Evolutionary conservation across 2,888 invertebrate species (phyloP).

Genomic region (Palloptera scutellata): DNA sequence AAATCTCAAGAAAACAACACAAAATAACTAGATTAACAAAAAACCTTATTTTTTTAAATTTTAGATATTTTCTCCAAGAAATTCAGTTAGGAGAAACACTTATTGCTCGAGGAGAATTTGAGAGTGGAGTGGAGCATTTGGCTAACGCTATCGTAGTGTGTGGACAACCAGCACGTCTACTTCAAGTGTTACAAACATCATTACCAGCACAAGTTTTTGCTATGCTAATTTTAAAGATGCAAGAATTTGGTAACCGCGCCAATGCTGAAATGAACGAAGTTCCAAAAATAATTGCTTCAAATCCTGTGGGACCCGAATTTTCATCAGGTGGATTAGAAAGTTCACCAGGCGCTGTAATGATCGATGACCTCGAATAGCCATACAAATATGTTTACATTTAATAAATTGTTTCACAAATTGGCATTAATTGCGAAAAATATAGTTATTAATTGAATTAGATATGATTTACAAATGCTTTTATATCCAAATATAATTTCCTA

Average conservation of each 20-base stretch:
- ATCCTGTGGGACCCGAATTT: conserved; percentile 44
- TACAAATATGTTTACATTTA: not conserved
- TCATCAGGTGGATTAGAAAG: conserved; percentile 48
- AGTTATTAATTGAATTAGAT: too few species aligned
- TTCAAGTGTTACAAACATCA: conserved; percentile 82
- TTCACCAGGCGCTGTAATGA: conserved; percentile 46
- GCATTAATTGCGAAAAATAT: too few species aligned
- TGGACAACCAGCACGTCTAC: conserved; percentile 72
- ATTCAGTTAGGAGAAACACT: conserved; percentile 95
- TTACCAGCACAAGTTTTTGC: conserved; percentile 95
- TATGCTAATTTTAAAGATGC: conserved; percentile 78
- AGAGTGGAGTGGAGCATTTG: conserved; percentile 93
- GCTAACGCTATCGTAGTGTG: conserved; percentile 98
- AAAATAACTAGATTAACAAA: not conserved
- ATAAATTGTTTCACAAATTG: too few species aligned
- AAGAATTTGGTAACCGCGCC: conserved; percentile 60
- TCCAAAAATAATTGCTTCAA: conserved; percentile 46
- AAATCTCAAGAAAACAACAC: too few species aligned
- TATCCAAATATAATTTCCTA: conserved; percentile 26
- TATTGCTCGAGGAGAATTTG: conserved; percentile 84
- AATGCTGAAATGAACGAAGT: conserved; percentile 51
- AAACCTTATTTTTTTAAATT: conserved; percentile 37
- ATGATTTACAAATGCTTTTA: conserved; percentile 19
- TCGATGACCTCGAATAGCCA: conserved; percentile 61
- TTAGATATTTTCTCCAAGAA: conserved; percentile 70